phyloP scores from a whole-genome alignment of 2,797 vertebrate genomes.

The Decapterus maruadsi region DNA sequence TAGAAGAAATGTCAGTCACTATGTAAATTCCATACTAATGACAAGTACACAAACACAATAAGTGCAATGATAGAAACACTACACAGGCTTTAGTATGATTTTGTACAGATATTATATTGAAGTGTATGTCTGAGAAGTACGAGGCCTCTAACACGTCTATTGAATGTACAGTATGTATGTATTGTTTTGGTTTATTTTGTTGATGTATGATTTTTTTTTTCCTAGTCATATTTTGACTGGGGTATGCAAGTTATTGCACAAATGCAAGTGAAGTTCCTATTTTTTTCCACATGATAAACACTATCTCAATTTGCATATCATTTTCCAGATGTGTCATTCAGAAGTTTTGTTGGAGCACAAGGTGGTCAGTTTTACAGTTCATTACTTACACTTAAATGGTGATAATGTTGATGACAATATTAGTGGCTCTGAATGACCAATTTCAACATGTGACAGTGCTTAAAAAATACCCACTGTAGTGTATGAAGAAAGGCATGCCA shows the following conservation, averaged over 20 bases:
- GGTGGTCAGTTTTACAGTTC: conserved; percentile 28
- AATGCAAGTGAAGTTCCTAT: conserved; percentile 31
- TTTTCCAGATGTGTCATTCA: conserved; percentile 37
- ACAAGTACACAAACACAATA: conserved; percentile 46
- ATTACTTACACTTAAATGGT: conserved; percentile 23
- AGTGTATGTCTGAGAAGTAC: conserved; percentile 46
- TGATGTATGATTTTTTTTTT: conserved; percentile 44
- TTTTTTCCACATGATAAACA: conserved; percentile 46
- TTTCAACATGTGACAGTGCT: conserved; percentile 35
- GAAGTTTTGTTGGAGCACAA: conserved; percentile 6
- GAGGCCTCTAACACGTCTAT: conserved; percentile 56
- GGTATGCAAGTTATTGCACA: conserved; percentile 75
- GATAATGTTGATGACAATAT: conserved; percentile 24
- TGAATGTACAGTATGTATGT: conserved; percentile 74
- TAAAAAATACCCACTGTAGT: conserved; percentile 47
- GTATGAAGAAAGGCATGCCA: conserved; percentile 19
- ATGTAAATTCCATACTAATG: conserved; percentile 43
- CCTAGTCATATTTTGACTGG: conserved; percentile 47
- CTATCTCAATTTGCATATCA: conserved; percentile 41
- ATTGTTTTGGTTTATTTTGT: conserved; percentile 41
- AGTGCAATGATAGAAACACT: conserved; percentile 68
- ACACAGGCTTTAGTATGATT: conserved; percentile 45
- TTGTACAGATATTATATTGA: conserved; percentile 40
- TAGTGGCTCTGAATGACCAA: not conserved
- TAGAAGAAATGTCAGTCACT: conserved; percentile 46